These are phyloP conservation scores for Pipra filicauda DNA, from an alignment of 2,113 vertebrate species.

Conservation along the genomic window DNA sequence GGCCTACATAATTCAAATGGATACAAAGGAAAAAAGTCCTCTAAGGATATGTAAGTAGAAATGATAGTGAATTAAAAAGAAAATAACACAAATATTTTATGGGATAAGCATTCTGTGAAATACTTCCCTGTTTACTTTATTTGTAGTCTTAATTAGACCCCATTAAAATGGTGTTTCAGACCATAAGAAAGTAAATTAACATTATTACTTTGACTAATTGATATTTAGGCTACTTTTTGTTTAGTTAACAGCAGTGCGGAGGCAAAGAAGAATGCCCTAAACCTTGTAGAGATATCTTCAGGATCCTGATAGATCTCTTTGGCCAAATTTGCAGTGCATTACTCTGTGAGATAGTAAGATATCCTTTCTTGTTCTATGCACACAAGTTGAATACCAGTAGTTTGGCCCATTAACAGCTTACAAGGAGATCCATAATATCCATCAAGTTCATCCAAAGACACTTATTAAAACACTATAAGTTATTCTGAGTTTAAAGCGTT, in stretches of 20 bases:
- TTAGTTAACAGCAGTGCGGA: neutral
- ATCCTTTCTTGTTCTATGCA: neutral
- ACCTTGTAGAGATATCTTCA: neutral
- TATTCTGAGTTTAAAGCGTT: neutral
- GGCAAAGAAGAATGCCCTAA: neutral
- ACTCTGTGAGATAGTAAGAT: neutral
- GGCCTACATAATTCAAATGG: neutral
- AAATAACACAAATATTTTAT: neutral
- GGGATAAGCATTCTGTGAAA: neutral
- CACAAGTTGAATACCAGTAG: neutral
- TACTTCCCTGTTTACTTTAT: neutral
- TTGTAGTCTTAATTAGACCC: neutral
- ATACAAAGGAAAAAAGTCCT: neutral
- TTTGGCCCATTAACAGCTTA: neutral
- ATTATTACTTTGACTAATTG: neutral
- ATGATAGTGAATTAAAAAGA: neutral
- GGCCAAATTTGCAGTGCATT: neutral
- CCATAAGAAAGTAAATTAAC: neutral
- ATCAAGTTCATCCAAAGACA: neutral
- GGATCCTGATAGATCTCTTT: neutral
- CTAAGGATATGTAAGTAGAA: neutral
- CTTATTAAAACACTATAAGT: neutral
- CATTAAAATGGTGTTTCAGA: neutral
- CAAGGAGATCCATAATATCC: neutral
- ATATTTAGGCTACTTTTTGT: neutral